Evolutionary conservation across 2,797 vertebrate species (phyloP), one percentile per base, ranked within the genome.

Genomic region (Gephyroberyx darwinii): DNA sequence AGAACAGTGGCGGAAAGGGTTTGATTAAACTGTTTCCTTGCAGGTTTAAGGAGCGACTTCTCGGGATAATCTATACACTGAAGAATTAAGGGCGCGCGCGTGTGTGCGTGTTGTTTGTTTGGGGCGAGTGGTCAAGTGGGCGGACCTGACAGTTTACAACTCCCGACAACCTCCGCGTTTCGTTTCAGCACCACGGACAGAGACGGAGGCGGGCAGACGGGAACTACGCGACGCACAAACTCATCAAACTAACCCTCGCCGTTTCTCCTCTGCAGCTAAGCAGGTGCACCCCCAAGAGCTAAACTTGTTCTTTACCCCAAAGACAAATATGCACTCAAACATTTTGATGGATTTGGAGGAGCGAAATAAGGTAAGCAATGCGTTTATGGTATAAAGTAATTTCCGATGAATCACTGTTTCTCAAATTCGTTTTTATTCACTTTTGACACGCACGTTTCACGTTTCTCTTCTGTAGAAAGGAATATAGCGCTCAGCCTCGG

Each of bases 131-230:
- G 20, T 8, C 20, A 2, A 66, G 82, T 74, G 83, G 82, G 85
- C 73, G 76, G 80, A 69, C 6, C 69, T 1, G 6, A 26, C 8
- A 0, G 33, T 2, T 47, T 5, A 52, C 33, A 55, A 30, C 50
- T 31, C 35, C 59, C 6, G 33, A 3, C 41, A 6, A 13, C 30
- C 50, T 17, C 39, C 9, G 5, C 35, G 26, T 35, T 33, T 56
- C 50, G 53, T 26, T 82, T 80, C 77, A 88, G 86, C 74, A 84
- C 86, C 84, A 13, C n/a, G 83, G 87, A 90, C 81, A 87, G 87
- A 71, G 72, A 57, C 48, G 5, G 22, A 20, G 3, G 14, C 10
- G n/a, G 45, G 20, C n/a, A 41, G 16, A 8, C 26, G 26, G 26
- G 12, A 35, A 17, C 14, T 26, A 16, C 39, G 39, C 39, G 39